Evolutionary conservation across 2,797 vertebrate genomes (phyloP).

Genomic region (Rhincodon typus): DNA sequence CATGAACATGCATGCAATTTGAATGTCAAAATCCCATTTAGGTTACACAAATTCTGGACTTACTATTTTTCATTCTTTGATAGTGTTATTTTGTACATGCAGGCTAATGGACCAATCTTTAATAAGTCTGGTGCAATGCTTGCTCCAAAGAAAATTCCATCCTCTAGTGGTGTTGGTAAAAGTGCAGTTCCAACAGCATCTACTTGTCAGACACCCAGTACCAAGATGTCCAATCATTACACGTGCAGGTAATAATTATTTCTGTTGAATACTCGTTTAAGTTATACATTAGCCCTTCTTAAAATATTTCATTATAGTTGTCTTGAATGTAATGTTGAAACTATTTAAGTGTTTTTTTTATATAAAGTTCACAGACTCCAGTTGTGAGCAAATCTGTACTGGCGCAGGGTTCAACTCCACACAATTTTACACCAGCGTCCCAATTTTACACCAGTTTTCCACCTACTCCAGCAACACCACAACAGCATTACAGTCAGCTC

Average conservation of each 20-base stretch:
- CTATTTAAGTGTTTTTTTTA: not conserved
- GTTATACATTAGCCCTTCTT: not conserved
- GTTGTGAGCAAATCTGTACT: constrained; percentile 60
- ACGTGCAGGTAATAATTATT: constrained; percentile 58
- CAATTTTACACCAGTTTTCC: constrained; percentile 40
- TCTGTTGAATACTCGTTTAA: constrained; percentile 44
- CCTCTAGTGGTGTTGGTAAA: not conserved
- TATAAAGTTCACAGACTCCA: constrained; percentile 57
- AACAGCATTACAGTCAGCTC: constrained; percentile 53
- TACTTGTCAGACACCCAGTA: constrained; percentile 68
- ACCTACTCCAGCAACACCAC: constrained; percentile 38
- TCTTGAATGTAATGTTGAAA: constrained; percentile 1
- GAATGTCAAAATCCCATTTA: not conserved
- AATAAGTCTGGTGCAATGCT: constrained; percentile 3
- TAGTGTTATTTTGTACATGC: not conserved
- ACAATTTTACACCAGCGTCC: constrained; percentile 51
- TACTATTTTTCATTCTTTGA: not conserved
- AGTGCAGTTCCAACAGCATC: constrained; percentile 38
- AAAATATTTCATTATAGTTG: not conserved
- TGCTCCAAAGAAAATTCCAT: constrained; percentile 17
- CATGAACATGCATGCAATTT: not conserved
- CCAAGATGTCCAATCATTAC: constrained; percentile 51
- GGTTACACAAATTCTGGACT: not conserved
- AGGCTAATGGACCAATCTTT: not conserved
- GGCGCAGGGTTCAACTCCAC: constrained; percentile 60